A percentile compares a stretch with the other conserved stretches of the same genome.
Evolutionary conservation across 2,888 invertebrate genomes (phyloP).

Genomic region (Troides oblongomaculatus): DNA sequence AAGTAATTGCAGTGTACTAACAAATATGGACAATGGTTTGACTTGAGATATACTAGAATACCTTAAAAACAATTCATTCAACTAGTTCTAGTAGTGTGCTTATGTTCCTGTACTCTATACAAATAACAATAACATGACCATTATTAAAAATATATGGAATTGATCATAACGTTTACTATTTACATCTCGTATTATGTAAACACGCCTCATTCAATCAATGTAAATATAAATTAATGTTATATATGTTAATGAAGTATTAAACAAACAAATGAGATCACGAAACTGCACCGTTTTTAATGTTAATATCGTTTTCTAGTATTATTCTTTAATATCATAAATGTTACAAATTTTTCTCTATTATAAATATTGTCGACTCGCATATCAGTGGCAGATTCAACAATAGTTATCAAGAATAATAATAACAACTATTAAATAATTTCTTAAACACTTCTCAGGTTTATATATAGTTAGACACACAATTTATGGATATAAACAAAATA

Average conservation of each 20-base stretch:
- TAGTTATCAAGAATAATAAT: too few relatives aligned
- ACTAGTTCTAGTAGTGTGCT: too few relatives aligned
- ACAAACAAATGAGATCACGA: conserved; percentile 3
- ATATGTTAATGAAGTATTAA: conserved; percentile 27
- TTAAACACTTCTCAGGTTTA: too few relatives aligned
- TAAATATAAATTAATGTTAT: conserved; percentile 49
- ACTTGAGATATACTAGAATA: too few relatives aligned
- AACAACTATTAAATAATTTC: too few relatives aligned
- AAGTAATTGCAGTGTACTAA: too few relatives aligned
- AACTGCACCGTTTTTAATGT: conserved; percentile 22
- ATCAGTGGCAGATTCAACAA: too few relatives aligned
- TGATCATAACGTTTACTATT: conserved; percentile 7
- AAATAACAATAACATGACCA: not conserved
- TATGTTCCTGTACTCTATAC: too few relatives aligned
- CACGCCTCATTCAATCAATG: conserved; percentile 73
- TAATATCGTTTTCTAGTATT: not conserved
- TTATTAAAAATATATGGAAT: conserved; percentile 2
- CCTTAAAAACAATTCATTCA: too few relatives aligned
- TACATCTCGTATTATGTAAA: conserved; percentile 38
- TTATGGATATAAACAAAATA: not conserved
- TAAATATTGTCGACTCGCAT: too few relatives aligned
- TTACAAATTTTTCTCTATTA: not conserved
- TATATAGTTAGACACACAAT: not conserved
- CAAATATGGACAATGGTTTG: too few relatives aligned
- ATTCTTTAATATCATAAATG: not conserved